Base-by-base conservation (phyloP, 2,113 vertebrate genomes). In the Aspiorhynchus laticeps region DNA sequence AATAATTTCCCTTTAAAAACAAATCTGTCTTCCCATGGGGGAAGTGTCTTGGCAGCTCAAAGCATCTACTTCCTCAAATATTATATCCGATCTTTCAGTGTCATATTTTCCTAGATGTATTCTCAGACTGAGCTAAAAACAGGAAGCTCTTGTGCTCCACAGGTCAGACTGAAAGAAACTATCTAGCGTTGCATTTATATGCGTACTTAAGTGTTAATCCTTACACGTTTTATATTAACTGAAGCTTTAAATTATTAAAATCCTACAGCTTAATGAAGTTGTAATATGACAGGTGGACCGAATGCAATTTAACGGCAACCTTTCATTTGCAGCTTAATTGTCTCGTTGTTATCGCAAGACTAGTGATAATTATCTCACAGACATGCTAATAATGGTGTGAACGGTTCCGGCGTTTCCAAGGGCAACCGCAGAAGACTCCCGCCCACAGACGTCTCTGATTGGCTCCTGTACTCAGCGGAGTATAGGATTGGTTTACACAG, bases 21-120 rank as follows among this genome's bases (percentile, higher is more conserved):
- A 87, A 75, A 81, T 41, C 48, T 21, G 9, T 38, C 33, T 85
- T 89, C 61, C 86, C 63, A 38, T 17, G 31, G n/a, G 69, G 31
- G 88, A 87, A 87, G 88, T 88, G 31, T 85, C 84, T 84, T 81
- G 86, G 88, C 51, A 83, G 65, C 51, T 61, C 28, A 80, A 83
- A 78, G 53, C 24, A 69, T 75, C 46, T 56, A 73, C 76, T 89
- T 87, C 86, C 88, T 89, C 73, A 87, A 87, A 79, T 59, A 82
- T 85, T 77, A 83, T 56, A 53, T 63, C 11, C 84, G 85, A 33
- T 26, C 15, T 51, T 81, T 61, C 61, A 5, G 26, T 77, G 86
- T 89, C 83, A 89, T 78, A 56, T 89, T 82, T 74, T 87, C 80
- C 41, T 63, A 71, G 81, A 84, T 65, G 85, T 56, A 48, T 83